Conservation (phyloP, 2,888 invertebrate genomes). For the Atethmia centrago region DNA sequence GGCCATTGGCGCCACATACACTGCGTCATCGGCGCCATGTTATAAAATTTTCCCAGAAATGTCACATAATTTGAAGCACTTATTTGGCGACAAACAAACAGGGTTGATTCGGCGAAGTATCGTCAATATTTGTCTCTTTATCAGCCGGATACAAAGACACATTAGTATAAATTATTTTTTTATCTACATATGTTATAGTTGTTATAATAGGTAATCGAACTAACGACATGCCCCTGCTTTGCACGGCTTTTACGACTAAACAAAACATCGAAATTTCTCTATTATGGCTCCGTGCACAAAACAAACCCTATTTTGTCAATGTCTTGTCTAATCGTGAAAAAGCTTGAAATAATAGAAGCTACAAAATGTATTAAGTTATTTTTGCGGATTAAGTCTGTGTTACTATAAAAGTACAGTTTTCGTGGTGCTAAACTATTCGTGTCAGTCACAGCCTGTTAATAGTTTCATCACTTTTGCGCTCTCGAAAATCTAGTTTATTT, state of each 20-base stretch:
- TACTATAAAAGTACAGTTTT: too few species aligned
- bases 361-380: too few species aligned
- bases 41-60: slow-evolving; percentile 75
- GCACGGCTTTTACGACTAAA: background rate
- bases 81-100: slow-evolving; percentile 74
- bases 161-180: slow-evolving; percentile 73
- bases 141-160: slow-evolving; percentile 66
- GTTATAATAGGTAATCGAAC: slow-evolving; percentile 66
- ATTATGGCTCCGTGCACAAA: too few species aligned
- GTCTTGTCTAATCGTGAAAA: too few species aligned
- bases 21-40: slow-evolving; percentile 67
- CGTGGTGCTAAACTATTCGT: too few species aligned
- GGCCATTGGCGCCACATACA: slow-evolving; percentile 60
- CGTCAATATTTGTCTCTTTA: slow-evolving; percentile 71
- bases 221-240: background rate
- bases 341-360: too few species aligned
- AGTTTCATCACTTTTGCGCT: too few species aligned
- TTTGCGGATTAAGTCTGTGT: too few species aligned
- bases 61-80: slow-evolving; percentile 67
- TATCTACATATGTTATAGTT: too few species aligned
- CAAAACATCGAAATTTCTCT: background rate
- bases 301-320: too few species aligned
- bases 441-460: too few species aligned
- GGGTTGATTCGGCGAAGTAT: slow-evolving; percentile 68
- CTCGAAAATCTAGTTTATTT: too few species aligned